phyloP scores from a whole-genome alignment of 2,888 invertebrate species.

The Acanthosepion lycidas region DNA sequence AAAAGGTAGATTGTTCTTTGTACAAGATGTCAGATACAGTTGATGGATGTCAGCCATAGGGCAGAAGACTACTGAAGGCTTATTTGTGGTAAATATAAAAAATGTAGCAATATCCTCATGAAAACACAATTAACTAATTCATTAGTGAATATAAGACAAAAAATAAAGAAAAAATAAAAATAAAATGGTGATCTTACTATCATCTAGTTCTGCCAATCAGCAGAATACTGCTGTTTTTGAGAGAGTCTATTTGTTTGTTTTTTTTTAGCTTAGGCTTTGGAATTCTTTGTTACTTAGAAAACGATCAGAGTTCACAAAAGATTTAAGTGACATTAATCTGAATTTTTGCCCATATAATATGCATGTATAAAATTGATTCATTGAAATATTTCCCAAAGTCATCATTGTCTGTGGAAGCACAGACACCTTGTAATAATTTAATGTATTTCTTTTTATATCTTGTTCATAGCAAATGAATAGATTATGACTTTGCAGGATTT shows the following conservation, averaged over 20 bases:
- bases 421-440: no score
- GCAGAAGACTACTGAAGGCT: neutral
- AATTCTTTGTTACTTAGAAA: no score
- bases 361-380: no score
- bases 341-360: no score
- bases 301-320: no score
- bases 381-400: no score
- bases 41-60: neutral
- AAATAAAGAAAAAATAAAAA: neutral
- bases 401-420: no score
- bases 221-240: neutral
- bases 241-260: neutral
- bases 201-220: neutral
- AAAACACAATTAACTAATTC: neutral
- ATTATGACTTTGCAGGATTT: no score
- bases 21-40: neutral
- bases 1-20: neutral
- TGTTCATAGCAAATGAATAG: no score
- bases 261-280: neutral
- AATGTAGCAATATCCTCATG: neutral
- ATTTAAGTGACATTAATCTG: no score
- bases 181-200: neutral
- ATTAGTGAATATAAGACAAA: neutral
- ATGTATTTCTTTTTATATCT: no score
- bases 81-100: neutral